Evolutionary conservation across 2,888 invertebrate species (phyloP), one percentile per base, ranked within the genome.

Genomic region (Quadriops clusia): DNA sequence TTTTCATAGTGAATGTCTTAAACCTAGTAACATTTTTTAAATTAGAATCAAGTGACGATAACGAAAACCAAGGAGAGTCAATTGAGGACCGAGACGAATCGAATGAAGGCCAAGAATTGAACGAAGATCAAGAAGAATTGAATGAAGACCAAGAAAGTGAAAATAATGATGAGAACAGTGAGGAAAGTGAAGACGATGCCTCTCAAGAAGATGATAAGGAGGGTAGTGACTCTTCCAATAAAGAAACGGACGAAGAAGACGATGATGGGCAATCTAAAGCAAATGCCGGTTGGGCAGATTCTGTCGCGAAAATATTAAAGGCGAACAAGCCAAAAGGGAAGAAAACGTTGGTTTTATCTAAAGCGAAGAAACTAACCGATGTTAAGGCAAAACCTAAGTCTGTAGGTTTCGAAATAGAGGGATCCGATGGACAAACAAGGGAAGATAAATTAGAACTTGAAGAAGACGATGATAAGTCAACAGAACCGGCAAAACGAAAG

Each of bases 261-360:
- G 22, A 22, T 7, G 22, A 22, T 4, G 6, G 10, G 8, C 5
- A 22, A 5, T 5, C 22, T 5, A 22, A 10, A 10, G 11, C 22
- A 11, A 83, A 83, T 54, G 61, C 70, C 38, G 80, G 77, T 3
- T 87, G 86, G 86, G 86, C 83, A 2, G 77, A 86, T 60, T 84
- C 80, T 0, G 74, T 89, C 51, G 67, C 76, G 5, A 85, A 85
- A 59, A 80, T 89, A 41, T 64, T 89, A 13, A 72, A 70, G 35
- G 71, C 77, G 2, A 77, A 71, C 15, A 81, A 82, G 52, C 79
- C 83, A 0, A 79, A 78, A 56, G 68, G 71, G 22, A 81, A 81
- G 45, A 83, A 79, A 53, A 70, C 75, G 0, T 59, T 82, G 30
- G 80, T 86, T 1, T 56, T 90, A 18, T 81, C 85, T 0, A 76